Conservation (phyloP, 1,140 invertebrate species). For the Ostrea edulis region DNA sequence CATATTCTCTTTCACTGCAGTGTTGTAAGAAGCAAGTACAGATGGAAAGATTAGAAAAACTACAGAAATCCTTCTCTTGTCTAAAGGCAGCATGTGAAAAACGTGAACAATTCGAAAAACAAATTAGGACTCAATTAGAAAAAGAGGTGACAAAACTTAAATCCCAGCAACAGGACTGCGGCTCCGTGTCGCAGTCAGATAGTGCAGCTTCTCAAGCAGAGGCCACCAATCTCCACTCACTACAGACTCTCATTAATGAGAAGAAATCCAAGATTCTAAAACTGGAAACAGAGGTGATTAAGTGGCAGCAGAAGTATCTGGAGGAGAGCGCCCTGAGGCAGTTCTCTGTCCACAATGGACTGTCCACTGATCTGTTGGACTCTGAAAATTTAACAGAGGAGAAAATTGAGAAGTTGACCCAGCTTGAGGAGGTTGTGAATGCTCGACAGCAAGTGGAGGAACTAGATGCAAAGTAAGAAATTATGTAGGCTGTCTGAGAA, state of each 20-base stretch:
- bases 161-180: conserved; percentile 60
- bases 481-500: not conserved
- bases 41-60: conserved; percentile 90
- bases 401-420: conserved; percentile 90
- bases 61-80: conserved; percentile 90
- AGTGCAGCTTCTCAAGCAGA: conserved; percentile 42
- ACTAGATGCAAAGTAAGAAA: conserved; percentile 86
- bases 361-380: conserved; percentile 31
- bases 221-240: conserved; percentile 54
- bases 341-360: conserved; percentile 74
- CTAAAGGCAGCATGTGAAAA: conserved; percentile 91
- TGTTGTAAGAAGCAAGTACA: conserved; percentile 91
- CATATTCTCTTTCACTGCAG: conserved; percentile 78
- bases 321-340: conserved; percentile 91
- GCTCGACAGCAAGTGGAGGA: conserved; percentile 89
- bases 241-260: conserved; percentile 65
- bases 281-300: conserved; percentile 67
- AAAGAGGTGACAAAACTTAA: conserved; percentile 85
- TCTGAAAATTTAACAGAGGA: conserved; percentile 85
- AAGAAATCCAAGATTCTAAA: conserved; percentile 70
- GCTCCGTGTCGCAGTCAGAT: not conserved
- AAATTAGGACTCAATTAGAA: conserved; percentile 89
- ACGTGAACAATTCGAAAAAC: conserved; percentile 88
- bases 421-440: conserved; percentile 89
- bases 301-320: conserved; percentile 92